Conservation (phyloP, 2,797 vertebrate species). For the Denticeps clupeoides region DNA sequence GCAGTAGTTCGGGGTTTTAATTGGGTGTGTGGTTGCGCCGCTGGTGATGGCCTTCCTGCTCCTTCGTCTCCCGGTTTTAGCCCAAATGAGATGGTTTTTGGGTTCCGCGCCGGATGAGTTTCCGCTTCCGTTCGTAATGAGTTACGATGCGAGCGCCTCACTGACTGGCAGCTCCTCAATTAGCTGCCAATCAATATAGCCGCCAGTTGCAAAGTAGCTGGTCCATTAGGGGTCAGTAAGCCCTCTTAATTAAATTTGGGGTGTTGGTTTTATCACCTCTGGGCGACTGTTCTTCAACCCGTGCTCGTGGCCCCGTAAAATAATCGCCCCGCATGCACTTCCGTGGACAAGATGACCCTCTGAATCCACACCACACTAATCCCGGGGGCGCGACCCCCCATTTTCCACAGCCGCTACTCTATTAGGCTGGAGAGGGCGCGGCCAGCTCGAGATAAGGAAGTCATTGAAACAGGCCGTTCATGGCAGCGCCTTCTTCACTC, state of each 20-base stretch:
- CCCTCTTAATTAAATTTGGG: not conserved
- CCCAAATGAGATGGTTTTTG: no score
- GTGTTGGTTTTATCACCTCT: not conserved
- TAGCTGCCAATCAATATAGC: not conserved
- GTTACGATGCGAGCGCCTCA: no score
- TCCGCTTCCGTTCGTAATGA: no score
- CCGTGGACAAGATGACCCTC: constrained; percentile 10
- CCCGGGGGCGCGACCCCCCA: constrained; percentile 37
- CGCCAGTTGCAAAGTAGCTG: not conserved
- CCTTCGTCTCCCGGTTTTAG: no score
- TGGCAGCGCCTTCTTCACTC: no score
- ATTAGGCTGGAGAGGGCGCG: constrained; percentile 30
- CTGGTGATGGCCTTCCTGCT: no score
- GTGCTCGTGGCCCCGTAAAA: not conserved
- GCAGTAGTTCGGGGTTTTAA: no score
- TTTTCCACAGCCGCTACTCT: constrained; percentile 37
- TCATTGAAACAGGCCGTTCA: constrained; percentile 52
- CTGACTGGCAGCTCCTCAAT: no score
- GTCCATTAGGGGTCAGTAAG: not conserved
- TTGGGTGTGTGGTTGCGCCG: no score
- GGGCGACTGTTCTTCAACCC: not conserved
- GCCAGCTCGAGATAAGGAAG: constrained; percentile 31
- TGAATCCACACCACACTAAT: constrained; percentile 10
- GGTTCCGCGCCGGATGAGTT: no score
- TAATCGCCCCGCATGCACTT: no score